These are phyloP conservation scores for Lydus trimaculatus DNA, from an alignment of 2,888 invertebrate genomes.

Conservation along the genomic window DNA sequence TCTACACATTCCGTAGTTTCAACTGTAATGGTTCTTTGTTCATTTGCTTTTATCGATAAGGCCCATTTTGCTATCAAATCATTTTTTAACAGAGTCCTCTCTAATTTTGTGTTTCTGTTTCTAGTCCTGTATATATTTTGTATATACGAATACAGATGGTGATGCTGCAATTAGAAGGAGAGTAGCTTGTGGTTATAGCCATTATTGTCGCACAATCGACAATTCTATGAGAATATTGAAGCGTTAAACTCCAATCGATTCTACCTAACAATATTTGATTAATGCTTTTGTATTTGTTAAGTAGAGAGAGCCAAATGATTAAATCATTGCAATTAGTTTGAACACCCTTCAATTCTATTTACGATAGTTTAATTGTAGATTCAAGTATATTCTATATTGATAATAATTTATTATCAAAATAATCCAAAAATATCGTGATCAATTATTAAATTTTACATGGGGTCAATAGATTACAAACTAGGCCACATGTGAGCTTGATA, in stretches of 20 bases:
- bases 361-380: background rate
- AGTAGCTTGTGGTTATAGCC: conserved; percentile 1
- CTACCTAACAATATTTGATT: conserved; percentile 7
- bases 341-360: background rate
- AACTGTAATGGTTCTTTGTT: no score
- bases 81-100: no score
- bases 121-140: no score
- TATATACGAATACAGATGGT: no score
- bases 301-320: background rate
- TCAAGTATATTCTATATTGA: background rate
- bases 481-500: background rate
- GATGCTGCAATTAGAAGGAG: conserved; percentile 2
- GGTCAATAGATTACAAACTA: background rate
- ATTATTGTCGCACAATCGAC: background rate
- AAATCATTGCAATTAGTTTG: background rate
- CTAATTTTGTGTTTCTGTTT: no score
- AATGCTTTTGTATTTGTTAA: conserved; percentile 11
- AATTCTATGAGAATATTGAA: background rate
- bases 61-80: no score
- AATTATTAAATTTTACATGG: background rate
- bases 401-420: no score
- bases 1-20: no score
- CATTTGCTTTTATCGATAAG: no score
- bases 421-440: background rate
- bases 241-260: conserved; percentile 11